A percentile compares a stretch with the other conserved stretches of the same genome.
These are phyloP conservation scores for Chaetura pelagica DNA, from an alignment of 2,113 vertebrate species.

Conservation along the genomic window DNA sequence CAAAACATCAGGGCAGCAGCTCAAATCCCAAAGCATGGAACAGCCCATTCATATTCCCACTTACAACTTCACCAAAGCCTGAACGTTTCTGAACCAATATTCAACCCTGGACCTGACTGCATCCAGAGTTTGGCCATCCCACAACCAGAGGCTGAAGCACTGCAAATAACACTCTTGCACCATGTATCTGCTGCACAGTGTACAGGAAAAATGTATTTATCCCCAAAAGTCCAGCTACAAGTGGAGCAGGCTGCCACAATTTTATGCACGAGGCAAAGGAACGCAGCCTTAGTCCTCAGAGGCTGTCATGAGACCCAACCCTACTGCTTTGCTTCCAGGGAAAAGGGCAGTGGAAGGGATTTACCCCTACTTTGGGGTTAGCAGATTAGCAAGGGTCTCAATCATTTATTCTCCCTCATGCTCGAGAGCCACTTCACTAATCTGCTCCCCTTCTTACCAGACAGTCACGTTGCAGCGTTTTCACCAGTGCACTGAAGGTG, in stretches of 20 bases:
- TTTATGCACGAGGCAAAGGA: not conserved
- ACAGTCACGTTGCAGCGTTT: conserved; percentile 95
- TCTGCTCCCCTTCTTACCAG: conserved; percentile 82
- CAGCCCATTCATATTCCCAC: accelerated
- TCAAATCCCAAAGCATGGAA: not conserved
- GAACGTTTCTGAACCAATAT: not conserved
- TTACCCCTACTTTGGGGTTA: not conserved
- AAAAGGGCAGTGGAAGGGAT: not conserved
- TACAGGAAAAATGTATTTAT: not conserved
- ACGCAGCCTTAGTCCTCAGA: not conserved
- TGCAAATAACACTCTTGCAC: not conserved
- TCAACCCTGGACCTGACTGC: not conserved
- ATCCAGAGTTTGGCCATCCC: not conserved
- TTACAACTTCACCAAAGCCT: not conserved
- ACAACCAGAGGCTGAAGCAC: not conserved
- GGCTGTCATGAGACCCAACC: not conserved
- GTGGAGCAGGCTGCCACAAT: not conserved
- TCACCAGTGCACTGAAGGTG: conserved; percentile 91
- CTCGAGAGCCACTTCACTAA: accelerated
- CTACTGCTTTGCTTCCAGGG: not conserved
- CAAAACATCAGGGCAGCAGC: not conserved
- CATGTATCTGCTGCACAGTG: not conserved
- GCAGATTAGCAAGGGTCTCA: not conserved
- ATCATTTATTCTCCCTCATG: not conserved
- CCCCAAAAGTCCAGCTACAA: not conserved